Base-by-base conservation (phyloP, 2,113 vertebrate species). In the Alouatta palliata region DNA sequence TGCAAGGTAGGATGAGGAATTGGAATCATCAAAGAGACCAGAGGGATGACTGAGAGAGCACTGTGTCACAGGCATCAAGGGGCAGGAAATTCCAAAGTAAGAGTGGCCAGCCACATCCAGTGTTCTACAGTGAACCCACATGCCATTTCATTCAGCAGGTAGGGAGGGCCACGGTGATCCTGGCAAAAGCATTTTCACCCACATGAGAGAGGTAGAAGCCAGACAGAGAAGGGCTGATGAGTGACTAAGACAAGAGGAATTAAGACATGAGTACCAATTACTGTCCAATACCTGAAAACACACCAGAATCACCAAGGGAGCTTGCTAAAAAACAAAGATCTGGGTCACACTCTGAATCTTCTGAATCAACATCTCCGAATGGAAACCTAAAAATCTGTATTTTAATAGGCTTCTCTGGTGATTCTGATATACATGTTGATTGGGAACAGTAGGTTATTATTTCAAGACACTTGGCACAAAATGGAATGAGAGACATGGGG, bases 81-180 rank as follows among this genome's bases (percentile, higher is more conserved):
- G 8, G 13, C 5, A 58, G 17, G 61, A 19, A 56, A 54, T 20
- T 90, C 45, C 40, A 77, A 47, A 56, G 23, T 10, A 35, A 37
- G 14, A 43, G 6, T 30, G 37, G n/a, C 2, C 37, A 52, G 52
- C 12, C 2, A 16, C 0, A 8, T 21, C 27, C 6, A 16, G 6
- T 2, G 0, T 30, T 75, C 27, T 7, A 32, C 1, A 13, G 30
- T 9, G 3, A 8, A n/a, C 5, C 23, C 32, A 9, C 0, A 12
- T 0, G 9, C 11, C 45, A 37, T 14, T 40, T 17, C 0, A 8
- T 14, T 56, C 19, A 10, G 30, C 6, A 71, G 25, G 20, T 32
- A 75, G 81, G 17, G 13, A 92, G 32, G 32, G 35, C 7, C 3
- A 6, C 0, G 9, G 49, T 3, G 27, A 43, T 21, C 2, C 8